phyloP scores from a whole-genome alignment of 1,140 invertebrate species.

The Palaemon carinicauda region DNA sequence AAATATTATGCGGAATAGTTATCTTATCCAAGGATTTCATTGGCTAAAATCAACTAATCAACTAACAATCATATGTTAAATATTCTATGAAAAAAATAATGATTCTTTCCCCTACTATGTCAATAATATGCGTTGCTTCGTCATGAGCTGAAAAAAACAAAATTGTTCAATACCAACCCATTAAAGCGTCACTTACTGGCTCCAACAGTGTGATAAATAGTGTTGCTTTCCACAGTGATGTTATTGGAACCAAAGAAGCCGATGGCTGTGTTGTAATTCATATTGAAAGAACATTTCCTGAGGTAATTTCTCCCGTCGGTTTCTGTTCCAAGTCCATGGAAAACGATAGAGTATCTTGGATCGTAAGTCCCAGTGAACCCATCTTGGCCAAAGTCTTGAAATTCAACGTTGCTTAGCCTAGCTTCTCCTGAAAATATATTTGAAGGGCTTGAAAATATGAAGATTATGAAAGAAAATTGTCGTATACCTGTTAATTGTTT shows the following conservation, averaged over 20 bases:
- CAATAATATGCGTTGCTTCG: too few relatives aligned
- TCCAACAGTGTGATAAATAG: conserved; percentile 26
- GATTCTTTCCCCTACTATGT: too few relatives aligned
- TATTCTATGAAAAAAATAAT: too few relatives aligned
- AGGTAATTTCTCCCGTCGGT: not conserved
- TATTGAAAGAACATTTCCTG: conserved; percentile 30
- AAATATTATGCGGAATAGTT: too few relatives aligned
- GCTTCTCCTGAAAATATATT: not conserved
- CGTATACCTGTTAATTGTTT: too few relatives aligned
- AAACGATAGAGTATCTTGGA: not conserved
- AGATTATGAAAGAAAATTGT: too few relatives aligned
- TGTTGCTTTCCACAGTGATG: not conserved
- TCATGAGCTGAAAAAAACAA: not conserved
- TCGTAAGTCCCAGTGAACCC: conserved; percentile 22
- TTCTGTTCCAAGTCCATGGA: not conserved
- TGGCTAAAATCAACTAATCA: not conserved
- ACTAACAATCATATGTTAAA: not conserved
- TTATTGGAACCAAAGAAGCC: conserved; percentile 19
- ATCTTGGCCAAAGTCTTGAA: conserved; percentile 12
- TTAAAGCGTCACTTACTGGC: not conserved
- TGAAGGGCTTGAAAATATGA: not conserved
- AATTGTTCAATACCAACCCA: not conserved
- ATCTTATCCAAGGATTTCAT: too few relatives aligned
- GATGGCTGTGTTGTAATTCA: conserved; percentile 27
- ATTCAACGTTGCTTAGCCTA: conserved; percentile 16